Percentiles rank a stretch among this genome's conserved stretches.
phyloP scores from a whole-genome alignment of 2,113 vertebrate species.

The Castor canadensis region DNA sequence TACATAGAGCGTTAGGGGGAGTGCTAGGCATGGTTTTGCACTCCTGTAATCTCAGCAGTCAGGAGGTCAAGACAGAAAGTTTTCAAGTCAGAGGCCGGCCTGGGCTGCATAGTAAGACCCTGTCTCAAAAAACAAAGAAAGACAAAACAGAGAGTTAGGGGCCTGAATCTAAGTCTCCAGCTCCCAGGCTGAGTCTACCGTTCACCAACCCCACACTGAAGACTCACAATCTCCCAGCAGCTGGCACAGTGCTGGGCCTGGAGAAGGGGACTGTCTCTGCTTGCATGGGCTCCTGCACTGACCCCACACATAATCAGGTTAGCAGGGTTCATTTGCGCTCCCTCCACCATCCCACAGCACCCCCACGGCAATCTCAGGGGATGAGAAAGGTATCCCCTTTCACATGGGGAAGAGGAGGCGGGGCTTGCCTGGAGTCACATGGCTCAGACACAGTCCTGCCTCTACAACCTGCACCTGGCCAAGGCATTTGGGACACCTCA shows the following conservation, averaged over 20 bases:
- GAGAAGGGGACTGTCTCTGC: not conserved
- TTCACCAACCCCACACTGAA: not conserved
- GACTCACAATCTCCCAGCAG: not conserved
- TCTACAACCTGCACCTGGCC: not conserved
- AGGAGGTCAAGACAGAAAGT: no score
- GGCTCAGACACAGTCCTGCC: not conserved
- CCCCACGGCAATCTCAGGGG: not conserved
- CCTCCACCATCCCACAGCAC: not conserved
- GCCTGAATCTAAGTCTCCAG: not conserved
- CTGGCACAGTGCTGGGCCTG: not conserved
- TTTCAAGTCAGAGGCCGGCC: no score
- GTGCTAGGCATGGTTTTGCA: no score
- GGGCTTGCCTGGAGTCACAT: not conserved
- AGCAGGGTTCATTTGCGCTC: not conserved
- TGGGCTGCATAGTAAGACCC: no score
- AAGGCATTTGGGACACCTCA: not conserved
- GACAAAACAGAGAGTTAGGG: no score
- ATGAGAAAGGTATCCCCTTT: no score
- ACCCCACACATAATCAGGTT: not conserved
- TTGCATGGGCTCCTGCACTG: not conserved
- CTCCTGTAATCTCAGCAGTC: no score
- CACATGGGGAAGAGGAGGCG: not conserved
- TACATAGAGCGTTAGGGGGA: not conserved
- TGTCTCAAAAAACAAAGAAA: no score
- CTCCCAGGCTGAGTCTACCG: not conserved